Evolutionary conservation across 2,113 vertebrate genomes (phyloP), one percentile per base, ranked within the genome.

Genomic region (Oncorhynchus keta): DNA sequence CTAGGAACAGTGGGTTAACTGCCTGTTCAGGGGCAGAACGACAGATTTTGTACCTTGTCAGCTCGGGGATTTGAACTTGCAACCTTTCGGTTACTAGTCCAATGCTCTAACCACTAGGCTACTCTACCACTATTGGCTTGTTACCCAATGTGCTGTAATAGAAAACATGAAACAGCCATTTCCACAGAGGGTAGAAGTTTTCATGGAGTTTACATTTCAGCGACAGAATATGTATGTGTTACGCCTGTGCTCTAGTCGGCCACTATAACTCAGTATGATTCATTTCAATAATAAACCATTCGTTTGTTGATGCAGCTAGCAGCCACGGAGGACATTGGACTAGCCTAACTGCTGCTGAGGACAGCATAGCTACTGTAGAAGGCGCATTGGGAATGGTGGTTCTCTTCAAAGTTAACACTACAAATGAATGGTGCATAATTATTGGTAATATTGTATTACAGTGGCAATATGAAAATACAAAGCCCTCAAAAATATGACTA

Each of bases 171-270:
- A 20, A 68, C 24, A 35, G 4, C 26, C 14, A 30, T 67, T 26
- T 67, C 1, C 22, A 28, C 11, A 68, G 13, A 70, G 78, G 45
- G n/a, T 75, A 59, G 51, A 79, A 28, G 24, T 73, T 61, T 78
- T 81, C 64, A 74, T 64, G 59, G 39, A 61, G 70, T 87, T 86
- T 77, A 82, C 39, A 78, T 85, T 86, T 80, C 72, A 72, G 64
- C 80, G 62, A 82, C 48, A 76, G 45, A 66, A 51, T 66, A 45
- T 24, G 24, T 65, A 49, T 65, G 26, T 48, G 45, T 9, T 49
- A 22, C 7, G 45, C 39, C 68, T 70, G 18, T 45, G 2, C 22
- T 24, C 39, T 70, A 11, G 45, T 26, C 22, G 18, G 32, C 28
- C 18, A 20, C 13, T 28, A 16, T 67, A 67, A 14, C 35, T 69